phyloP scores from a whole-genome alignment of 2,797 vertebrate genomes.

The Intellagama lesueurii region DNA sequence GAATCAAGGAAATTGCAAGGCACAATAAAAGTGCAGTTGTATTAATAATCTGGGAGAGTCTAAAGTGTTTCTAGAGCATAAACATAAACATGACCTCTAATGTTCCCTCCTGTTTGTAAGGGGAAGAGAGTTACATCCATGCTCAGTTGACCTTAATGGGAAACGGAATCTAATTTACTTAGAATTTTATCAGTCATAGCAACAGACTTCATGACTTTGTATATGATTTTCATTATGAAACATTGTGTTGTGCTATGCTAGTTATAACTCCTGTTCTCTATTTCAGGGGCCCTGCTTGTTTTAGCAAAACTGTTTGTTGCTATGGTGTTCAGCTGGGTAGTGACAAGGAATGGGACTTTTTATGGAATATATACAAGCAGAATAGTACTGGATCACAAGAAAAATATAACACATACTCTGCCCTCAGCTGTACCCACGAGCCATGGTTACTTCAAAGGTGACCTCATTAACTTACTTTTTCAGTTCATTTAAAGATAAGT shows the following conservation, averaged over 20 bases:
- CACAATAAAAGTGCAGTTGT: no score
- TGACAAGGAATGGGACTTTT: conserved; percentile 82
- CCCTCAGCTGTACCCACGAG: conserved; percentile 78
- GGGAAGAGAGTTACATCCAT: no score
- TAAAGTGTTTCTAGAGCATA: no score
- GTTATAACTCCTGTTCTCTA: conserved; percentile 26
- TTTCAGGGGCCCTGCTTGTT: conserved; percentile 77
- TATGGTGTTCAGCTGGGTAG: conserved; percentile 78
- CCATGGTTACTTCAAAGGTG: conserved; percentile 82
- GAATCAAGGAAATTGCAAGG: no score
- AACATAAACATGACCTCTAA: no score
- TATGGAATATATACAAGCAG: conserved; percentile 69
- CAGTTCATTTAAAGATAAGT: conserved; percentile 15
- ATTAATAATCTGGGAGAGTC: no score
- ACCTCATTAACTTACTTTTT: conserved; percentile 42
- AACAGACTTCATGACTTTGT: background rate
- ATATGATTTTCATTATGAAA: conserved; percentile 20
- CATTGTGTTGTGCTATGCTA: background rate
- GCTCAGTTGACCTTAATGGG: background rate
- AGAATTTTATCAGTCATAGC: background rate
- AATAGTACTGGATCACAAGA: conserved; percentile 37
- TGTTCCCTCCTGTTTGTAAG: no score
- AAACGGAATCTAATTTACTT: background rate
- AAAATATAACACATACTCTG: conserved; percentile 58
- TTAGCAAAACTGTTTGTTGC: conserved; percentile 74